These are phyloP conservation scores for Xestia xanthographa DNA, from an alignment of 2,888 invertebrate species.

Conservation along the genomic window DNA sequence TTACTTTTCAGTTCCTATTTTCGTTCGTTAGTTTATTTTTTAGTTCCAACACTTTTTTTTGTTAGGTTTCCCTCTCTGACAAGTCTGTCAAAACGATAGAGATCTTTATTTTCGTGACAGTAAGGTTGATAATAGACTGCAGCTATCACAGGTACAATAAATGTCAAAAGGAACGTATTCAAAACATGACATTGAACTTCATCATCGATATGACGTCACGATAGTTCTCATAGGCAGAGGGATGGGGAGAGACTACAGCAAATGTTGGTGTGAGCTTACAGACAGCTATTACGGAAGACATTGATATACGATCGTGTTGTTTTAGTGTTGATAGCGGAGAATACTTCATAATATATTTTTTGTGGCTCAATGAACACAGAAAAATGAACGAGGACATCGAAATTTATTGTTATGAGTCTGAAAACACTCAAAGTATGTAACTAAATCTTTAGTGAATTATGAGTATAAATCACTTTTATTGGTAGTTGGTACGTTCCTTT, in stretches of 20 bases:
- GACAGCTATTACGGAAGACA: conserved; percentile 42
- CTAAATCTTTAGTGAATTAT: neutral
- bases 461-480: conserved; percentile 17
- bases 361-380: neutral
- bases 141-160: no score
- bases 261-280: conserved; percentile 55
- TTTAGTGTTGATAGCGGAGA: conserved; percentile 29
- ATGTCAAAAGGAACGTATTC: neutral
- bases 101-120: neutral
- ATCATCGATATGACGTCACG: conserved; percentile 43
- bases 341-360: conserved; percentile 15
- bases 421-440: neutral
- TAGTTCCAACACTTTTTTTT: no score
- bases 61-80: neutral
- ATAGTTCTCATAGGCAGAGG: conserved; percentile 38
- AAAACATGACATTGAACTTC: conserved; percentile 55
- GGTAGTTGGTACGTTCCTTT: neutral
- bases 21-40: no score
- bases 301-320: conserved; percentile 52
- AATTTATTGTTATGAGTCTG: conserved; percentile 9
- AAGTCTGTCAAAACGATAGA: neutral
- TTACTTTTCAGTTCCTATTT: no score
- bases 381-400: neutral
- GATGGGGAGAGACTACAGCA: neutral
- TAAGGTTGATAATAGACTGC: neutral